Conservation (phyloP, 2,113 vertebrate species). For the Ursus arctos region DNA sequence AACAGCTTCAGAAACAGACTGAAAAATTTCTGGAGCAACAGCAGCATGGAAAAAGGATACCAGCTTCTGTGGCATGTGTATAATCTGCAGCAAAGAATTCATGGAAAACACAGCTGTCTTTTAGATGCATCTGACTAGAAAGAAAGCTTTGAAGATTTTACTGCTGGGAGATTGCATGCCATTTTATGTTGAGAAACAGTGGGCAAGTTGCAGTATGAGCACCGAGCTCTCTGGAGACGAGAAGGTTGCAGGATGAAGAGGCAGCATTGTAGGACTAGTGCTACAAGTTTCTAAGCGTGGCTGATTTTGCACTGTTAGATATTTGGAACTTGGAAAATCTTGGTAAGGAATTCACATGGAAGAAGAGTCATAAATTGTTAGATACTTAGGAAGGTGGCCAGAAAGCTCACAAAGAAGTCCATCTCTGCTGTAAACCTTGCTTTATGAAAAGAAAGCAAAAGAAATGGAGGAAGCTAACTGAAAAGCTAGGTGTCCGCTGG, state of each 20-base stretch:
- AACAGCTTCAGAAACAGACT: conserved; percentile 69
- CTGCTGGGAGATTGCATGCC: background rate
- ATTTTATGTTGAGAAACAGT: background rate
- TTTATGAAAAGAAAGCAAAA: background rate
- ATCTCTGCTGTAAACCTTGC: background rate
- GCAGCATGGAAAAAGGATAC: conserved; percentile 11
- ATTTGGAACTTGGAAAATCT: background rate
- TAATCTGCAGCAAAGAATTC: background rate
- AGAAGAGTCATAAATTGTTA: background rate
- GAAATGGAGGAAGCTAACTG: background rate
- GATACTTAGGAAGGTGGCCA: background rate
- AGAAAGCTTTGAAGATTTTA: background rate
- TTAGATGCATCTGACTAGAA: conserved; percentile 21
- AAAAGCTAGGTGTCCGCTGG: background rate
- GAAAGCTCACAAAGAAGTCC: background rate
- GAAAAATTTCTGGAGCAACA: conserved; percentile 52
- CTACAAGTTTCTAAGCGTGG: background rate
- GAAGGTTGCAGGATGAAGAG: background rate
- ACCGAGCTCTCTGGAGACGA: background rate
- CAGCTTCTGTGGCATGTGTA: conserved; percentile 12
- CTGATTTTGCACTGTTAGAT: background rate
- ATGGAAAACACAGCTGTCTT: conserved; percentile 66
- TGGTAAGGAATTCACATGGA: background rate
- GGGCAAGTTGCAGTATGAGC: background rate
- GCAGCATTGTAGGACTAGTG: background rate